Conservation (phyloP, 2,888 invertebrate species). For the Druceiella hillmani region DNA sequence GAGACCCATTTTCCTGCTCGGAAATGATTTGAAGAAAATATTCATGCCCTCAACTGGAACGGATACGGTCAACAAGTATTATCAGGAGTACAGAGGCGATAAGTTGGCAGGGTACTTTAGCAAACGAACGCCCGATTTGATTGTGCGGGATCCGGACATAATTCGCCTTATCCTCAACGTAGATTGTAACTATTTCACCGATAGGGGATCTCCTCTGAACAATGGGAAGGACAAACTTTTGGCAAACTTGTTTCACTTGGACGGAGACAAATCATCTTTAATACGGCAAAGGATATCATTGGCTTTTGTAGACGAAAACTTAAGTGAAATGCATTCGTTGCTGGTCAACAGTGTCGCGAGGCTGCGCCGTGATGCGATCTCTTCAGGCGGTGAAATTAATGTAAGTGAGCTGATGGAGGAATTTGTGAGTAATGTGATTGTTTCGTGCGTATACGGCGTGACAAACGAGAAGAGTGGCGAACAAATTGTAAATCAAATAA, state of each 20-base stretch:
- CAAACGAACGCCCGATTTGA: constrained; percentile 43
- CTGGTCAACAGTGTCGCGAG: constrained; percentile 47
- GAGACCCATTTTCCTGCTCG: constrained; percentile 37
- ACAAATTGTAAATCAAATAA: no score
- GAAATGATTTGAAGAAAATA: constrained; percentile 41
- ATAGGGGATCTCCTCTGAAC: constrained; percentile 46
- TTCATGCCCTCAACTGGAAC: constrained; percentile 36
- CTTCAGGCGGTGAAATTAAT: background rate
- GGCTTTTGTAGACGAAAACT: constrained; percentile 31
- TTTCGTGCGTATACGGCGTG: no score
- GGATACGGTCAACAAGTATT: constrained; percentile 37
- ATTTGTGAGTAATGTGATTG: no score
- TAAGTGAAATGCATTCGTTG: constrained; percentile 43
- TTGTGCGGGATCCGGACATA: constrained; percentile 41
- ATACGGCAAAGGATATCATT: constrained; percentile 30
- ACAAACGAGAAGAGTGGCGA: no score
- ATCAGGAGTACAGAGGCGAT: constrained; percentile 33
- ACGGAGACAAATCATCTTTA: constrained; percentile 46
- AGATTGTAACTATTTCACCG: constrained; percentile 46
- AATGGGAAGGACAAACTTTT: constrained; percentile 51
- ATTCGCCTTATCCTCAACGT: constrained; percentile 44
- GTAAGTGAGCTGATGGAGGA: no score
- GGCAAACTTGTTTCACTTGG: constrained; percentile 48
- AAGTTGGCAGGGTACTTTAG: constrained; percentile 41
- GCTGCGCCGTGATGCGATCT: constrained; percentile 36